These are phyloP conservation scores for Pseudomyrmex concolor DNA, from an alignment of 1,140 invertebrate species.

Conservation along the genomic window DNA sequence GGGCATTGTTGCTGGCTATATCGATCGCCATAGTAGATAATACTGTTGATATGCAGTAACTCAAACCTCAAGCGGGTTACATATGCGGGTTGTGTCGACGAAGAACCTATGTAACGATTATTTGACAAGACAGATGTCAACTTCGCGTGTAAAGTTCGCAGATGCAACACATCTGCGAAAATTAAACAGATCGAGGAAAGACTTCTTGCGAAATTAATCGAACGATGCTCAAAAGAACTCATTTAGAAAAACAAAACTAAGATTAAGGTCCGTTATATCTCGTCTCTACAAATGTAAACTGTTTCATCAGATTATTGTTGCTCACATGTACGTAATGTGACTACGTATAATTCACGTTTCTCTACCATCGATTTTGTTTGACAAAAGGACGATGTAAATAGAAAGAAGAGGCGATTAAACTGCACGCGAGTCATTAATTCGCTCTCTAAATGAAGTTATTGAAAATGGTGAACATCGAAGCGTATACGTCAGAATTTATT, in stretches of 20 bases:
- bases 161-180: too few species aligned
- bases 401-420: slow-evolving; percentile 23
- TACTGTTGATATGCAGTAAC: slow-evolving; percentile 32
- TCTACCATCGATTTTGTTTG: slow-evolving; percentile 2
- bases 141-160: too few species aligned
- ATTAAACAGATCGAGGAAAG: too few species aligned
- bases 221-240: too few species aligned
- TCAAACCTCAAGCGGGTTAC: slow-evolving; percentile 22
- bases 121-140: slow-evolving; percentile 2
- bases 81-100: neutral
- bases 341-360: neutral
- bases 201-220: too few species aligned
- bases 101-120: neutral
- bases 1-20: slow-evolving; percentile 29
- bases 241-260: neutral
- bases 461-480: slow-evolving; percentile 29
- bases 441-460: slow-evolving; percentile 41
- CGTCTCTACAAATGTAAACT: too few species aligned
- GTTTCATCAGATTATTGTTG: neutral
- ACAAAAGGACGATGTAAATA: slow-evolving; percentile 1
- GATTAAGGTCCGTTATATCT: too few species aligned
- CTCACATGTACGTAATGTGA: neutral
- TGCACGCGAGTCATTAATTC: slow-evolving; percentile 30
- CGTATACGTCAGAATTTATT: slow-evolving; percentile 12
- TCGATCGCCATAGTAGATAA: slow-evolving; percentile 29